Conservation (phyloP, 2,113 vertebrate genomes). For the Odobenus rosmarus region DNA sequence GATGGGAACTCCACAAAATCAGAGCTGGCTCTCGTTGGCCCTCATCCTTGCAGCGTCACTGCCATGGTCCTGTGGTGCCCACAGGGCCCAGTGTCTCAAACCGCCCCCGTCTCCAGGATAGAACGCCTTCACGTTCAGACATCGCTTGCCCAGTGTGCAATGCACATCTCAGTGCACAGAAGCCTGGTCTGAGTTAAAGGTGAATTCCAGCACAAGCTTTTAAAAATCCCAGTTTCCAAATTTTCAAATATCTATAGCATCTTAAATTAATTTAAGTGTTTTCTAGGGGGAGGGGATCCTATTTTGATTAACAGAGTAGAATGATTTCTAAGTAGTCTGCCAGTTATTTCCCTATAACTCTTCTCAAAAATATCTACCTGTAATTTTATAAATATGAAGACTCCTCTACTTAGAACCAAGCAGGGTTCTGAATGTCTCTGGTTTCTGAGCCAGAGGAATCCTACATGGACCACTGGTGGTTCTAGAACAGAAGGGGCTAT, state of each 20-base stretch:
- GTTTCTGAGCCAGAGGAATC: neutral
- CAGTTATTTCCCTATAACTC: neutral
- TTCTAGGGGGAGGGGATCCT: neutral
- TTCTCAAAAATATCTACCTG: neutral
- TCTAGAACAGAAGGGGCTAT: no score
- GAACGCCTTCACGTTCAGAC: neutral
- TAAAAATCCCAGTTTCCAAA: neutral
- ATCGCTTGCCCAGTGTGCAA: accelerated
- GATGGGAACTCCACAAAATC: neutral
- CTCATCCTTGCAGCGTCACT: neutral
- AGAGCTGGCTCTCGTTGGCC: neutral
- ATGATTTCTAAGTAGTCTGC: neutral
- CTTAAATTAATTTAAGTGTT: neutral
- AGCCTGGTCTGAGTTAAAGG: neutral
- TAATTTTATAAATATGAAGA: neutral
- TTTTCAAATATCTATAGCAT: neutral
- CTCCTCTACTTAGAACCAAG: neutral
- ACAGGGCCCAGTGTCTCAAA: neutral
- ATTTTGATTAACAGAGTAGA: neutral
- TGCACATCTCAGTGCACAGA: neutral
- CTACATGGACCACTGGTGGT: accelerated
- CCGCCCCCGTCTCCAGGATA: neutral
- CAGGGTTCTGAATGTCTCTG: neutral
- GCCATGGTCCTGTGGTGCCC: neutral
- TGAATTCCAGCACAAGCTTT: neutral